These are phyloP conservation scores for Neopelma chrysocephalum DNA, from an alignment of 2,797 vertebrate genomes.

Conservation along the genomic window DNA sequence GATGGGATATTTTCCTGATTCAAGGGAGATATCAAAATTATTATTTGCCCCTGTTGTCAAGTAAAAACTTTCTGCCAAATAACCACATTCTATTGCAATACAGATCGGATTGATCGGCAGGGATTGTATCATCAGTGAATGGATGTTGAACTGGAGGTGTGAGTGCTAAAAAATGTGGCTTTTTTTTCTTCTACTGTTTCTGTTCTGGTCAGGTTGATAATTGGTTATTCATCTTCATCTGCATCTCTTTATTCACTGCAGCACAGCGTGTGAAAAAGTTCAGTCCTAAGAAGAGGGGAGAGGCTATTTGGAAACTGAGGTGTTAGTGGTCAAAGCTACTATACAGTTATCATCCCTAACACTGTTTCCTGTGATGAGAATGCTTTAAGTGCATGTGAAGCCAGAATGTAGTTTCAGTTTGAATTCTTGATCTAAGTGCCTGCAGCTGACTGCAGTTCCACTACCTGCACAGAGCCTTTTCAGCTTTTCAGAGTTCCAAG, in stretches of 20 bases:
- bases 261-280: neutral
- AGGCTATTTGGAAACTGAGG: neutral
- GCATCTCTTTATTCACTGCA: neutral
- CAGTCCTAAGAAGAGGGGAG: neutral
- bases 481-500: neutral
- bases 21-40: neutral
- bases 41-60: neutral
- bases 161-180: neutral
- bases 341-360: neutral
- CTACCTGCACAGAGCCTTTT: neutral
- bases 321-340: neutral
- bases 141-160: neutral
- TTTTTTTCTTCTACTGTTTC: neutral
- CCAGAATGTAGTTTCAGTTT: conserved; percentile 8
- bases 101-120: neutral
- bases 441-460: neutral
- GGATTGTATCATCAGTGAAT: neutral
- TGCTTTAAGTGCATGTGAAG: neutral
- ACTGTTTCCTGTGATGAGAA: neutral
- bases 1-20: neutral
- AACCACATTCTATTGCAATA: neutral
- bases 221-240: neutral
- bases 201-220: neutral
- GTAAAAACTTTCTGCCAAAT: neutral
- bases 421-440: conserved; percentile 18